Evolutionary conservation across 2,888 invertebrate species (phyloP).

Genomic region (Calliopum simillimum): DNA sequence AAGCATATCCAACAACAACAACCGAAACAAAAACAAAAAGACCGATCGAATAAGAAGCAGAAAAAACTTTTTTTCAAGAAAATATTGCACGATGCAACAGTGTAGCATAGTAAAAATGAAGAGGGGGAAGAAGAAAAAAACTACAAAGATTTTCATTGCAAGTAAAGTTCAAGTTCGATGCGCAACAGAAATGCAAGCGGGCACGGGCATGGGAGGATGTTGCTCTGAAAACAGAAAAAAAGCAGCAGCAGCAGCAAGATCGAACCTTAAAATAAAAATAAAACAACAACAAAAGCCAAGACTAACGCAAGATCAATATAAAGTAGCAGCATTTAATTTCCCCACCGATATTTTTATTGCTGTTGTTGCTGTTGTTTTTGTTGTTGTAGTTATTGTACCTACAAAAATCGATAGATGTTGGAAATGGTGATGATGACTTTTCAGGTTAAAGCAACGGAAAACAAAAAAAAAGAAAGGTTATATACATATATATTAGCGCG

Average conservation of each 20-base stretch:
- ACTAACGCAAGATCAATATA: constrained; percentile 16
- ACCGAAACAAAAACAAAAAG: constrained; percentile 6
- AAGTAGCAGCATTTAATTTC: neutral
- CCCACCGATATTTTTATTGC: constrained; percentile 37
- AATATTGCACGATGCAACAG: constrained; percentile 29
- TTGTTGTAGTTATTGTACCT: constrained; percentile 32
- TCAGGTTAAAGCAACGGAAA: constrained; percentile 19
- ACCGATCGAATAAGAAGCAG: neutral
- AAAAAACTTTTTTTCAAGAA: constrained; percentile 19
- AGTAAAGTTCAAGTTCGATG: constrained; percentile 56
- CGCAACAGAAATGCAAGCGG: constrained; percentile 1
- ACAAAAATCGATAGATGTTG: constrained; percentile 19
- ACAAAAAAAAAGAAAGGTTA: constrained; percentile 19
- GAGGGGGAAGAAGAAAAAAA: neutral
- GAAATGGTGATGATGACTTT: constrained; percentile 38
- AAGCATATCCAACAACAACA: constrained; percentile 14
- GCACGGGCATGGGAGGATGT: no score
- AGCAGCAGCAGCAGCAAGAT: neutral
- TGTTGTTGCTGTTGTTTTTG: constrained; percentile 43
- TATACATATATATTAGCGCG: constrained; percentile 17
- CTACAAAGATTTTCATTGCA: constrained; percentile 53
- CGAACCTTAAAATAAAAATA: neutral
- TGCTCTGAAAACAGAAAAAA: neutral
- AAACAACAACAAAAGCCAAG: neutral
- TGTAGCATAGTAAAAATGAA: constrained; percentile 39